Base-by-base conservation (phyloP, 1,140 invertebrate genomes). In the Andricus grossulariae region DNA sequence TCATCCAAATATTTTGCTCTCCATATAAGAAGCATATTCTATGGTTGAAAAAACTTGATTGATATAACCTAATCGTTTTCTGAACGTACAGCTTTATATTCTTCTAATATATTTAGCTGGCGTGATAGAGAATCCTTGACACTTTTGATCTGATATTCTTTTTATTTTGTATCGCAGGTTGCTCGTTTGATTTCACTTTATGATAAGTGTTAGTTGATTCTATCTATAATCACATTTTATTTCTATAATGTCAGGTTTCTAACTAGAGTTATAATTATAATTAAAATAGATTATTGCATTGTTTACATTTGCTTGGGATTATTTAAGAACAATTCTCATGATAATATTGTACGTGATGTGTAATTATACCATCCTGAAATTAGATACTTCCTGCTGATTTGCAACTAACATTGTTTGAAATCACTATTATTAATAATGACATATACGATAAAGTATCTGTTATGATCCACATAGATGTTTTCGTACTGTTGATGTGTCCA, bases 361-460 rank as follows among this genome's bases (percentile, higher is more conserved):
- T 66, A 45, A 66, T 66, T 66, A 66, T 45, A 18, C 39, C 25
- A 39, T 66, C 39, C 39, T 66, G 21, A 66, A 66, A 66, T 66
- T 66, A 66, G 60, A 45, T 15, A 66, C 39, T 66, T 66, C 60
- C 25, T 54, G 25, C 60, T n/a, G 60, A 66, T 13, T 66, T n/a
- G n/a, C 39, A 66, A 60, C 3, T 16, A 21, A 45, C 39, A 45
- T 45, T 12, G 39, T 25, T 66, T 16, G n/a, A 39, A 6, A 39
- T 8, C 25, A 66, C 32, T n/a, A 45, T 66, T 66, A 19, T 54
- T 54, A 19, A 19, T 10, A 39, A 39, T 25, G 39, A 16, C 25
- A 8, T n/a, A n/a, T 32, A 25, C 55, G 16, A 32, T 39, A 25
- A 19, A 55, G 10, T n/a, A 54, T 54, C 6, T n/a, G 7, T 5